Conservation (phyloP, 2,888 invertebrate species). For the Pristionchus mayeri region DNA sequence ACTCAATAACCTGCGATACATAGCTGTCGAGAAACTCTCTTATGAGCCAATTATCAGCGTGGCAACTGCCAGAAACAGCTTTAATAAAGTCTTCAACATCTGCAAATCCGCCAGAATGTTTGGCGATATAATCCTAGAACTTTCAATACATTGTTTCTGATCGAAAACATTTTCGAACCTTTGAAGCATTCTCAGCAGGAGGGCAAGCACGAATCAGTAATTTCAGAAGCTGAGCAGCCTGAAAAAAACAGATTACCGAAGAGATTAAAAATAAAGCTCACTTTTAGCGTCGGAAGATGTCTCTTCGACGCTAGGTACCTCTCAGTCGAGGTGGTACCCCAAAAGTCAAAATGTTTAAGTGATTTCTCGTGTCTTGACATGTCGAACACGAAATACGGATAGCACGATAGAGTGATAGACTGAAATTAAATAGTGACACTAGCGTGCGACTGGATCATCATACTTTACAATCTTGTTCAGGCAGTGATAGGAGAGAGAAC, state of each 20-base stretch:
- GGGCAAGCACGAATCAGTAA: neutral
- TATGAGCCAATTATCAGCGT: no score
- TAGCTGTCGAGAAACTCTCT: neutral
- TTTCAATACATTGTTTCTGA: no score
- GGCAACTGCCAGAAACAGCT: neutral
- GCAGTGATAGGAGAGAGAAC: neutral
- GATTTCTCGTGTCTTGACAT: no score
- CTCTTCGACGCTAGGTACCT: neutral
- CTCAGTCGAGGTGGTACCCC: neutral
- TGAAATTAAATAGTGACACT: no score
- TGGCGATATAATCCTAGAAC: neutral
- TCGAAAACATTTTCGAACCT: no score
- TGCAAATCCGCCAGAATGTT: neutral
- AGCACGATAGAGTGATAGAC: no score
- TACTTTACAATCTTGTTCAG: neutral
- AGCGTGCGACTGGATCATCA: no score
- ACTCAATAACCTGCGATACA: neutral
- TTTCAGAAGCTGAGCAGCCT: neutral
- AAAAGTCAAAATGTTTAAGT: no score
- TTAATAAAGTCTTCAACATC: neutral
- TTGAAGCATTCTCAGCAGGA: neutral
- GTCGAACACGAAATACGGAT: no score
- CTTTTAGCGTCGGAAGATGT: neutral
- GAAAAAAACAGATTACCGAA: neutral
- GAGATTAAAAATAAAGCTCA: neutral